phyloP scores from a whole-genome alignment of 2,113 vertebrate genomes.

The Acrocephalus kingi region DNA sequence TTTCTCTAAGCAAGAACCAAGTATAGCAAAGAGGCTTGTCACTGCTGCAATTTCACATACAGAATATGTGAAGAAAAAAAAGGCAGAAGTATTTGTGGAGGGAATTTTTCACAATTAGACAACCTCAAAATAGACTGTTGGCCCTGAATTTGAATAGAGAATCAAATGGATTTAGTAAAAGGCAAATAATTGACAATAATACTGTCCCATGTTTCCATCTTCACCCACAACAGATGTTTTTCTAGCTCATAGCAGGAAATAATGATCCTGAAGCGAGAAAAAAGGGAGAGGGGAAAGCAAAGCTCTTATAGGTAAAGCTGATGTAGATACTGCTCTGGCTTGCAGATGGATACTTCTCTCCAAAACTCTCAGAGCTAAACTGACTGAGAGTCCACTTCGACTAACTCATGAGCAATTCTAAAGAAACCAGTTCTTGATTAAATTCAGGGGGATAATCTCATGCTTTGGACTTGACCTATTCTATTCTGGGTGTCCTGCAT shows the following conservation, averaged over 20 bases:
- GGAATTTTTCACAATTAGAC: neutral
- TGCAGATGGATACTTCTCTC: neutral
- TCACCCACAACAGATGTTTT: neutral
- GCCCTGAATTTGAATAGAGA: neutral
- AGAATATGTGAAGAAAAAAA: neutral
- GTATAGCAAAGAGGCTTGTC: neutral
- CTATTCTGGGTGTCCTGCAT: neutral
- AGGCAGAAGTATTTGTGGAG: neutral
- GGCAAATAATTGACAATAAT: neutral
- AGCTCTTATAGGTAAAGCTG: neutral
- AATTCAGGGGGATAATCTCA: neutral
- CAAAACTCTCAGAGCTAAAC: neutral
- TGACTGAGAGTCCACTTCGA: neutral
- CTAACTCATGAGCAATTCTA: neutral
- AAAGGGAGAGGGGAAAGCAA: neutral
- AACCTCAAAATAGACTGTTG: neutral
- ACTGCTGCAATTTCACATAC: neutral
- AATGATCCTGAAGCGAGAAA: neutral
- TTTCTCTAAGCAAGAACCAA: neutral
- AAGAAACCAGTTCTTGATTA: neutral
- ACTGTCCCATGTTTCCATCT: neutral
- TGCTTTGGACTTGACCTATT: neutral
- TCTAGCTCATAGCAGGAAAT: neutral
- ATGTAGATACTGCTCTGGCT: neutral
- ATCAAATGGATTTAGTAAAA: neutral